Base-by-base conservation (phyloP, 2,797 vertebrate genomes). In the Gorsachius magnificus region DNA sequence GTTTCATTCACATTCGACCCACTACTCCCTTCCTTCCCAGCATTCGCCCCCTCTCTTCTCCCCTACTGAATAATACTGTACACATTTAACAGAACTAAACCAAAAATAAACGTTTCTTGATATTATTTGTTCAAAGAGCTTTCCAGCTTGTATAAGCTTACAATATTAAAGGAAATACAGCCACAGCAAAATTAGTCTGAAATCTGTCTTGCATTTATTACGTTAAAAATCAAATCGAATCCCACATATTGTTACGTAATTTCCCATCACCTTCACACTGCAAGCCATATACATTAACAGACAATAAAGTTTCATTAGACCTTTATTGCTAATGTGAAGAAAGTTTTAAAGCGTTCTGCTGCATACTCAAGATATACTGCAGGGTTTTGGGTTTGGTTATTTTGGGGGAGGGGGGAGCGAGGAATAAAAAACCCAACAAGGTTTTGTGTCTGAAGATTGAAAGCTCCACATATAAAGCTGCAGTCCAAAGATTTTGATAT, bases 141-240 rank as follows among this genome's bases (percentile, higher is more conserved):
- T 69, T 78, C 38, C 61, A 61, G 33, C 31, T 68, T 43, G 10
- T 22, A 41, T 12, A 87, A 82, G 17, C 10, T 51, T 83, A 69
- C 8, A 90, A 21, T 50, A 79, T 21, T 76, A 66, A 95, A 91
- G 16, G 33, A 93, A 90, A 93, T 50, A 91, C 31, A 87, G 36
- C 4, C 72, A 93, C 60, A 66, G 80, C 56, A 60, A 61, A 86
- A 74, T 56, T 18, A 90, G 71, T 53, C 58, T 74, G 65, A 87
- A 87, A 75, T 61, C 29, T 48, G 20, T 87, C 21, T 64, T 5
- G 11, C 7, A 51, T 96, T 96, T 96, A 92, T 96, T 89, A 72
- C 54, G 5, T 83, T 92, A 90, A 92, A 95, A 87, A 87, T 77
- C n/a, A 92, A 92, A 69, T 56, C n/a, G 91, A 82, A 86, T 48